Evolutionary conservation across 1,140 invertebrate species (phyloP).

Genomic region (Dinoponera quadriceps): DNA sequence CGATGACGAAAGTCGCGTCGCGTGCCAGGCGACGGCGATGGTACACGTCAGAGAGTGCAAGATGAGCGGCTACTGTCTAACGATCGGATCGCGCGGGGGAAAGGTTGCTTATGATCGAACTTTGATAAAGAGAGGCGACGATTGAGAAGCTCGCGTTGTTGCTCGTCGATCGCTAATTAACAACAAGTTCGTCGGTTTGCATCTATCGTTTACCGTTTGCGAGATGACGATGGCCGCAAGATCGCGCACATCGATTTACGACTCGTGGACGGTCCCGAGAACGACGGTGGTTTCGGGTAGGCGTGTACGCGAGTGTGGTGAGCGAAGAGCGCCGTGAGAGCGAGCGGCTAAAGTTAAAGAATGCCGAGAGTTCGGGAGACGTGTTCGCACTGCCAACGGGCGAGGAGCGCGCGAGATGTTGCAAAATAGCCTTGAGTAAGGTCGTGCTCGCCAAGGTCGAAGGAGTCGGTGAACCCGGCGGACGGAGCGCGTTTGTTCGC

Average conservation of each 20-base stretch:
- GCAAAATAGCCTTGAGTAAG: constrained; percentile 73
- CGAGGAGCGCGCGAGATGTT: constrained; percentile 44
- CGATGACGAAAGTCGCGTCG: constrained; percentile 42
- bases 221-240: constrained; percentile 32
- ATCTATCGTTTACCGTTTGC: too few species aligned
- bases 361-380: constrained; percentile 60
- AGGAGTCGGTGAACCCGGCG: constrained; percentile 61
- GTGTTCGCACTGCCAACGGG: constrained; percentile 61
- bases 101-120: background rate
- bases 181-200: too few species aligned
- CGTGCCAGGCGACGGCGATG: constrained; percentile 33
- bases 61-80: constrained; percentile 1
- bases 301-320: background rate
- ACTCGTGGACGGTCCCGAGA: background rate
- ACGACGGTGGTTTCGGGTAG: background rate
- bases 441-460: constrained; percentile 64
- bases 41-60: background rate
- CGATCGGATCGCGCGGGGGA: background rate
- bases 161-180: too few species aligned
- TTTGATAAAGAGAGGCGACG: too few species aligned
- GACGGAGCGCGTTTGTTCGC: background rate
- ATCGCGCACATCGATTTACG: constrained; percentile 25
- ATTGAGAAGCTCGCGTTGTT: too few species aligned
- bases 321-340: background rate
- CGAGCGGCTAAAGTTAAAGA: constrained; percentile 63